Evolutionary conservation across 2,797 vertebrate species (phyloP), one percentile per base, ranked within the genome.

Genomic region (Coreius guichenoti): DNA sequence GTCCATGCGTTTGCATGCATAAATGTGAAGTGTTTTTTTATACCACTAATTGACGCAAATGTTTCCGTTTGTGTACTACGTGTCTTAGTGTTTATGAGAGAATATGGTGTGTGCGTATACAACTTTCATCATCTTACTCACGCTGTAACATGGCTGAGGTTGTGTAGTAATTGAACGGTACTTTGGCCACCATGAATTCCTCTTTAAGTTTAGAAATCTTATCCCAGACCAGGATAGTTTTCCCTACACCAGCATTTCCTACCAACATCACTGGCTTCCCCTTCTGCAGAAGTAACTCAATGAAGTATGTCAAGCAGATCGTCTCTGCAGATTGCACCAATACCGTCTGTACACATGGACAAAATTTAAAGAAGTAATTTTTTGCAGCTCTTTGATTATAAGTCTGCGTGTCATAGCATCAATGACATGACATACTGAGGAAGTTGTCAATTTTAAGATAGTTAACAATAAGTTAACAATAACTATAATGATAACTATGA

Each of bases 201-300:
- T 96, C 94, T 70, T 89, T 93, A 68, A 94, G 90, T 79, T 93
- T 88, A 63, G 91, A 87, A 70, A 96, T 90, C 88, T 90, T 93
- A 73, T 96, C 95, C 36, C 92, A 94, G 49, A 95, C 90, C 89
- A 95, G 81, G 81, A 94, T 91, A 83, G 92, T 94, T 90, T 97
- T 96, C 19, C 94, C 93, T 82, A 91, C 93, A 75, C 95, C 93
- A n/a, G 93, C 94, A 56, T 93, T 96, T 61, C 94, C 95, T 87
- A 96, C 94, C 56, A 93, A 89, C 91, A 93, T 93, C 89, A 96
- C 83, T 0, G 90, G 93, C 82, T 95, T 94, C 3, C 84, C 93
- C 75, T 92, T 94, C 86, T 94, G 91, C 76, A 96, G 91, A 86
- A 96, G 93, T 84, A 95, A 91, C 92, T 95, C 91, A 68, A 94